Base-by-base conservation (phyloP, 1,140 invertebrate species). In the Musca domestica region DNA sequence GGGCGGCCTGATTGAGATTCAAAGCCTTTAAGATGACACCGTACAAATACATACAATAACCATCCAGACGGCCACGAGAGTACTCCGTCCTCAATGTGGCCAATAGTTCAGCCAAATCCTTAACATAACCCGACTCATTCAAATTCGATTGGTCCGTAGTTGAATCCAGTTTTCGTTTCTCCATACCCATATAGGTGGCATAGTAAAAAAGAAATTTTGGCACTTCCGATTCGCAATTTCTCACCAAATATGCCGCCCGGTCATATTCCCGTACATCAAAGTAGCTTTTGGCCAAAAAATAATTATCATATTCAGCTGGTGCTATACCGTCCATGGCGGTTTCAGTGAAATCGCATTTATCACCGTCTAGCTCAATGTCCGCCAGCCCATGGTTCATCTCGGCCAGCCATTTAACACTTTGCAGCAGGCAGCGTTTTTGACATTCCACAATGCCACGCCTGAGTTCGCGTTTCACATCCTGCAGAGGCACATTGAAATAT, bases 191-290 rank as follows among this genome's bases (percentile, higher is more conserved):
- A 76, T 96, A 98, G 22, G 88, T 86, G 0, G 93, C 88, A 81
- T 96, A 98, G 69, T 90, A 88, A 78, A 94, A 87, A 1, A 98
- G 79, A 81, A 98, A 98, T 78, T 82, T 91, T 88, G n/a, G 87
- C 77, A 77, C 88, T 67, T 76, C 77, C 72, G 85, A 87, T 64
- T 79, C 83, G 72, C 89, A 92, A 41, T 90, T 86, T 73, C 91
- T 86, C 12, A 93, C 85, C 74, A 95, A 95, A 85, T 90, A 90
- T 0, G 94, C 92, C 69, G 93, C 93, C 77, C 95, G 87, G 73
- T 95, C 92, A 82, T 95, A 98, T 82, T 98, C 95, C 74, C 94
- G 91, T 15, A 92, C 84, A 83, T 98, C 94, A 81, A 96, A 98
- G 77, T 95, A 96, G 73, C 90, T 91, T 82, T 94, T 95, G 0